These are phyloP conservation scores for Gila robusta DNA, from an alignment of 2,797 vertebrate species.

Conservation along the genomic window DNA sequence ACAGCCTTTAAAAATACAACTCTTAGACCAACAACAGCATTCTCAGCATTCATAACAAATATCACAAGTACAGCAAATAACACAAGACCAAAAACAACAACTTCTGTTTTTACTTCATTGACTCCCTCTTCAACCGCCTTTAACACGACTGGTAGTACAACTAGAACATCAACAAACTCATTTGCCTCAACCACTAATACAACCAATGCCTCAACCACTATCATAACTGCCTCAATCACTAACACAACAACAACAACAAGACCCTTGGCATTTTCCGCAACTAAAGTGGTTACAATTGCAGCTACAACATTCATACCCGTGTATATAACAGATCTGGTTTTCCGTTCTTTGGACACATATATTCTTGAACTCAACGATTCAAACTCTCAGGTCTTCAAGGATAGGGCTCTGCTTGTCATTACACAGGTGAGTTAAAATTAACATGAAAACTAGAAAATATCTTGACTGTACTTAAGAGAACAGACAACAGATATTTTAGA, in stretches of 20 bases:
- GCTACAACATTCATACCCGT: accelerated
- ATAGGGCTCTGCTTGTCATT: neutral
- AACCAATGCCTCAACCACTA: too few species aligned
- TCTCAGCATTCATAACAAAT: neutral
- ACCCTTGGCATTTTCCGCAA: neutral
- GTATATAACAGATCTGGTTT: neutral
- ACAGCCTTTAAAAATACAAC: neutral
- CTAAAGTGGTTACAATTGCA: neutral
- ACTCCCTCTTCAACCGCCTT: neutral
- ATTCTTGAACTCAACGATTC: neutral
- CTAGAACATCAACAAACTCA: neutral
- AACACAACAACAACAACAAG: neutral
- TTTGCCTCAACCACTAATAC: neutral
- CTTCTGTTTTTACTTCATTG: neutral
- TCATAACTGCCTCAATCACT: neutral
- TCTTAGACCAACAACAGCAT: neutral
- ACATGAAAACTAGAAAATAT: neutral
- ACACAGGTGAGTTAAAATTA: neutral
- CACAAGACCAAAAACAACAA: neutral
- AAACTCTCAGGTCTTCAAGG: neutral
- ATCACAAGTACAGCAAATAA: neutral
- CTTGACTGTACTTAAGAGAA: neutral
- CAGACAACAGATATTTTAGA: neutral
- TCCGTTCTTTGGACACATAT: neutral
- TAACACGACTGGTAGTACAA: neutral